phyloP scores from a whole-genome alignment of 2,888 invertebrate species.

The Drosophila algonquin region DNA sequence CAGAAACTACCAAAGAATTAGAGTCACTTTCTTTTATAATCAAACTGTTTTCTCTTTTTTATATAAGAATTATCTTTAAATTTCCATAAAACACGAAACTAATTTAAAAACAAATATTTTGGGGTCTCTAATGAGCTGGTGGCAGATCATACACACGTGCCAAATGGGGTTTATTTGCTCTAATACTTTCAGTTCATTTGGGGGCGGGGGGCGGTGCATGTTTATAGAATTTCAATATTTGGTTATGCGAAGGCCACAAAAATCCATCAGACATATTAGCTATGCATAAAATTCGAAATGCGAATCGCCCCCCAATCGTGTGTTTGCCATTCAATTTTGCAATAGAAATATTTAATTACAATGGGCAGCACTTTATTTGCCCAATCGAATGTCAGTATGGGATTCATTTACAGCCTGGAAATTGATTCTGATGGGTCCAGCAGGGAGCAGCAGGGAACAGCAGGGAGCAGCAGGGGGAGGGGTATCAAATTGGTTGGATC shows the following conservation, averaged over 20 bases:
- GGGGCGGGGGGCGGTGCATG: not conserved
- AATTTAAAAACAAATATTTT: conserved; percentile 8
- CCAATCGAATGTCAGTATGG: conserved; percentile 43
- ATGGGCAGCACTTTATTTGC: conserved; percentile 56
- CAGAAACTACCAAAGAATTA: not conserved
- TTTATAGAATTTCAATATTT: conserved; percentile 48
- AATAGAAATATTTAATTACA: conserved; percentile 70
- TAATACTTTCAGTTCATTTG: conserved; percentile 43
- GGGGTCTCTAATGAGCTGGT: conserved; percentile 18
- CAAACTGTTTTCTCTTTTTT: too few species aligned
- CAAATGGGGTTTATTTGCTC: conserved; percentile 15
- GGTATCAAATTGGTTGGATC: conserved; percentile 1
- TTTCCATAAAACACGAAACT: not conserved
- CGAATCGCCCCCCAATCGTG: conserved; percentile 1
- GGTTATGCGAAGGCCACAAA: conserved; percentile 18
- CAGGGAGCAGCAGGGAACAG: not conserved
- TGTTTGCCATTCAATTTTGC: conserved; percentile 56
- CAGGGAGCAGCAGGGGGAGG: not conserved
- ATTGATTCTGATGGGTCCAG: conserved; percentile 34
- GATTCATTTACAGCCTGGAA: conserved; percentile 36
- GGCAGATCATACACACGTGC: conserved; percentile 9
- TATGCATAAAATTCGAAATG: conserved; percentile 4
- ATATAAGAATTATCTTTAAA: not conserved
- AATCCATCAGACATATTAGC: conserved; percentile 23
- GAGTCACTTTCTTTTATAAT: too few species aligned